Percentiles rank a stretch among this genome's conserved stretches.
These are phyloP conservation scores for Trialeurodes vaporariorum DNA, from an alignment of 1,140 invertebrate genomes.

Conservation along the genomic window DNA sequence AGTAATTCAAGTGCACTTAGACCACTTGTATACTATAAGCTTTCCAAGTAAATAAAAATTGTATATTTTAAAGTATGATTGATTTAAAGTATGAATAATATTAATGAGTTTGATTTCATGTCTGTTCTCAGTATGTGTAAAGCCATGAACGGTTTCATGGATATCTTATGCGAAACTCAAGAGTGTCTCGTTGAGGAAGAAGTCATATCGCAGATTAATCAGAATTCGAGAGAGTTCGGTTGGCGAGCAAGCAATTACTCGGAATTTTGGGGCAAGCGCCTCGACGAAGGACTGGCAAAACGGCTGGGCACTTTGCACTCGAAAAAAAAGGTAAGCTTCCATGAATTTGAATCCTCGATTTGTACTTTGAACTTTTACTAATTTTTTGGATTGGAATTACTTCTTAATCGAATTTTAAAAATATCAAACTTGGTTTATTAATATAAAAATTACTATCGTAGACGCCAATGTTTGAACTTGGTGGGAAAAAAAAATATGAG, in stretches of 20 bases:
- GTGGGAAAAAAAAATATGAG: too few species aligned
- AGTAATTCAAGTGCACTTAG: too few species aligned
- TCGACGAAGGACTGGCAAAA: conserved; percentile 62
- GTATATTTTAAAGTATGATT: too few species aligned
- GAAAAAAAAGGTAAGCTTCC: conserved; percentile 19
- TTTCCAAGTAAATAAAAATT: too few species aligned
- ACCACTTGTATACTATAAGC: too few species aligned
- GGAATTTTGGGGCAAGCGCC: conserved; percentile 67
- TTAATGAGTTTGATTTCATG: too few species aligned
- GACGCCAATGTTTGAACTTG: too few species aligned
- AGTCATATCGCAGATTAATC: conserved; percentile 53
- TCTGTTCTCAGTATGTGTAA: conserved; percentile 47
- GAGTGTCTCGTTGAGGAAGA: conserved; percentile 58
- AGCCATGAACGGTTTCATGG: conserved; percentile 32
- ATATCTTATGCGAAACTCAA: conserved; percentile 56
- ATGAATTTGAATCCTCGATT: background rate
- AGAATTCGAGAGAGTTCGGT: conserved; percentile 34
- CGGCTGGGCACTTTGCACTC: conserved; percentile 51
- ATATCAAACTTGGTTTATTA: too few species aligned
- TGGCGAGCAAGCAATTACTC: conserved; percentile 76
- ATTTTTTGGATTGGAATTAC: conserved; percentile 7
- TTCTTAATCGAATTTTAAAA: background rate
- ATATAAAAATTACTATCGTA: too few species aligned
- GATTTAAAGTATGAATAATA: too few species aligned
- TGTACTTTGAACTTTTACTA: too few species aligned